Conservation (phyloP, 2,113 vertebrate species). For the Melanerpes aurifrons region DNA sequence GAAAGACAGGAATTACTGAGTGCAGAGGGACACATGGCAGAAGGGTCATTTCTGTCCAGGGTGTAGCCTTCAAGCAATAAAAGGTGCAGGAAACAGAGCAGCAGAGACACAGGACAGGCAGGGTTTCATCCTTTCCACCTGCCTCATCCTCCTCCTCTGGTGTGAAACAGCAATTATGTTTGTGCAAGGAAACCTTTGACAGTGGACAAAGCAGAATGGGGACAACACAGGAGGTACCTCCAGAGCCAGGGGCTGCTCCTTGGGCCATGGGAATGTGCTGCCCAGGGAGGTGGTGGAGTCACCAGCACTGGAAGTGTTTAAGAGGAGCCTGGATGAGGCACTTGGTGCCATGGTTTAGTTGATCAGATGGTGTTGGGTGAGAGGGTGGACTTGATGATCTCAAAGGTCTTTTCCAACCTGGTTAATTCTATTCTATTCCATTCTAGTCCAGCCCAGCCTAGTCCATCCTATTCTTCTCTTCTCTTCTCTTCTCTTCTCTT, state of each 20-base stretch:
- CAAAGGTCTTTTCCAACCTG: too few relatives aligned
- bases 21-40: background rate
- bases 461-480: too few relatives aligned
- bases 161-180: background rate
- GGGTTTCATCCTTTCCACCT: background rate
- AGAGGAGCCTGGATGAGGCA: too few relatives aligned
- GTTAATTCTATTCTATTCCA: too few relatives aligned
- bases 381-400: too few relatives aligned
- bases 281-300: too few relatives aligned
- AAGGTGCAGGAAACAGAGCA: background rate
- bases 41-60: background rate
- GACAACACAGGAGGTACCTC: background rate
- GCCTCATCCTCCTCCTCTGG: slow-evolving; percentile 27
- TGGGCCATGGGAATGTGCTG: too few relatives aligned
- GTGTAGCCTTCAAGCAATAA: background rate
- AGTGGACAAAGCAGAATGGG: background rate
- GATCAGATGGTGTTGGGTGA: too few relatives aligned
- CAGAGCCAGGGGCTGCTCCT: background rate
- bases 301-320: background rate
- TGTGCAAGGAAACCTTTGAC: background rate
- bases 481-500: too few relatives aligned
- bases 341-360: too few relatives aligned
- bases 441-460: too few relatives aligned
- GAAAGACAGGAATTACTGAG: background rate
- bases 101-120: background rate